phyloP scores from a whole-genome alignment of 92 coral and sea anemone genomes.

The Paramuricea clavata region DNA sequence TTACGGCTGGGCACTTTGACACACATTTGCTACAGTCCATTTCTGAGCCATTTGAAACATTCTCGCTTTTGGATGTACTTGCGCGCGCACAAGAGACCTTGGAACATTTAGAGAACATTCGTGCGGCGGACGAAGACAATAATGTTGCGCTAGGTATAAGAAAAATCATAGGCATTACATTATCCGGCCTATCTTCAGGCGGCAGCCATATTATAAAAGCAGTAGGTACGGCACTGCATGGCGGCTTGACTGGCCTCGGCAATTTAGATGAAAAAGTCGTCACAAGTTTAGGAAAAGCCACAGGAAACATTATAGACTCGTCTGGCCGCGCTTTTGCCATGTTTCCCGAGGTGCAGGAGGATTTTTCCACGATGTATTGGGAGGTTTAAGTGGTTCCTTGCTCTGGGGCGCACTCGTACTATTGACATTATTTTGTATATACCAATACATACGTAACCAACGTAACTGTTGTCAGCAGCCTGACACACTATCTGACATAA shows the following conservation, averaged over 20 bases:
- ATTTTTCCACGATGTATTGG: conserved; percentile 12
- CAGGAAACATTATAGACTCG: neutral
- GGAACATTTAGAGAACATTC: neutral
- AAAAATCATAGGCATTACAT: conserved; percentile 9
- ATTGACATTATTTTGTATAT: neutral
- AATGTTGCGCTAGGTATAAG: conserved; percentile 11
- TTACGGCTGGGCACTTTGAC: neutral
- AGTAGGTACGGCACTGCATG: no score
- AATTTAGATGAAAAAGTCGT: neutral
- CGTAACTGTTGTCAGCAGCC: neutral
- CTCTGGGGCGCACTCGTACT: neutral
- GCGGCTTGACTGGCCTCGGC: no score
- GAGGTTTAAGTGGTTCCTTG: neutral
- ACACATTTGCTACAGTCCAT: neutral
- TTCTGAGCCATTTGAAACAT: conserved; percentile 5
- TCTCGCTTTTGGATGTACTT: conserved; percentile 10
- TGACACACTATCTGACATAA: neutral
- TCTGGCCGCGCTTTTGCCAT: neutral
- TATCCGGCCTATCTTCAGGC: conserved; percentile 1
- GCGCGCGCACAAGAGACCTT: conserved; percentile 25
- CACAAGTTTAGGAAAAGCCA: neutral
- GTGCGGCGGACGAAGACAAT: neutral
- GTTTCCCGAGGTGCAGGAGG: conserved; percentile 4
- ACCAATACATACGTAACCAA: neutral
- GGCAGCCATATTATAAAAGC: conserved; percentile 12